Evolutionary conservation across 1,140 invertebrate species (phyloP).

Genomic region (Octopus bimaculoides): DNA sequence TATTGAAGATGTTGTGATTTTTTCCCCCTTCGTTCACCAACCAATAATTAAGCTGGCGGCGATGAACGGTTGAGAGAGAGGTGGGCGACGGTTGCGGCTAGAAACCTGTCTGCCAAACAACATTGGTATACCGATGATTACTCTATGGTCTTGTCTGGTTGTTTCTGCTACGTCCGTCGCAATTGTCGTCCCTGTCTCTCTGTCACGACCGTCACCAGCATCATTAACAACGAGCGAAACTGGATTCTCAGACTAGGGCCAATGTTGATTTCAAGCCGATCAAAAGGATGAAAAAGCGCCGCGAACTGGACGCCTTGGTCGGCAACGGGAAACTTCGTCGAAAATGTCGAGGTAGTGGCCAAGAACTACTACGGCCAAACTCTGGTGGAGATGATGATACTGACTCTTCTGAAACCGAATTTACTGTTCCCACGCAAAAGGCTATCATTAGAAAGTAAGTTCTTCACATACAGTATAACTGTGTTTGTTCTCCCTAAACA

Average conservation of each 20-base stretch:
- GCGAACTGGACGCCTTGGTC: constrained; percentile 57
- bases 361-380: constrained; percentile 48
- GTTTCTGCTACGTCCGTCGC: background rate
- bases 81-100: no score
- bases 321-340: constrained; percentile 47
- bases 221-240: constrained; percentile 20
- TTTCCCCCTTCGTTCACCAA: no score
- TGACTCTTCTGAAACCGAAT: constrained; percentile 55
- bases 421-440: constrained; percentile 41
- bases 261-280: constrained; percentile 55
- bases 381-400: constrained; percentile 41
- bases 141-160: background rate
- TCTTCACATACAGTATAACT: background rate
- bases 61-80: no score
- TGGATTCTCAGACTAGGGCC: constrained; percentile 38
- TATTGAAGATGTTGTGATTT: no score
- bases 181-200: background rate
- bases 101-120: no score
- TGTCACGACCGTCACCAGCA: background rate
- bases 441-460: constrained; percentile 38
- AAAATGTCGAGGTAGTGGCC: constrained; percentile 44
- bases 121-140: background rate
- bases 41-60: no score
- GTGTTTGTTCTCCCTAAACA: no score
- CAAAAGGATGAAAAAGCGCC: constrained; percentile 59